These are phyloP conservation scores for Thumatha senex DNA, from an alignment of 2,888 invertebrate species.

Conservation along the genomic window DNA sequence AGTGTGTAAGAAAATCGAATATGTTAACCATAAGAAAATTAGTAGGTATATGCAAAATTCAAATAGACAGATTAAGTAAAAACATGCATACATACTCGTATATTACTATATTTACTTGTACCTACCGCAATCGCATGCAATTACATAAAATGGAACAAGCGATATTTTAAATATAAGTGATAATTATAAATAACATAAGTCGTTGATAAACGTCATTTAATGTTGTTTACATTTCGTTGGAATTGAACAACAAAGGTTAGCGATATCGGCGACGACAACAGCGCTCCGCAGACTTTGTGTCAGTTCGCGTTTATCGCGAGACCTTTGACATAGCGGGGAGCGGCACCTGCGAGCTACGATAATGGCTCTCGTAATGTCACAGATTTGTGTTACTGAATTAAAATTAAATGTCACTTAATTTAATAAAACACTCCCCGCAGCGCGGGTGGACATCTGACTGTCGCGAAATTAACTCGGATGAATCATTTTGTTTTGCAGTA, in stretches of 20 bases:
- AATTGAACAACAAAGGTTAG: conserved; percentile 25
- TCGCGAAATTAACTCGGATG: conserved; percentile 63
- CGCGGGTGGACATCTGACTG: conserved; percentile 55
- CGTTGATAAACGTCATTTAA: conserved; percentile 21
- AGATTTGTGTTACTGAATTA: conserved; percentile 73
- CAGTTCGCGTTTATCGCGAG: conserved; percentile 53
- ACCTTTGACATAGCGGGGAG: conserved; percentile 57
- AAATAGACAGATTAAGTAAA: neutral
- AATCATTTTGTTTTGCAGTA: conserved; percentile 80
- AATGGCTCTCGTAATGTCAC: conserved; percentile 64
- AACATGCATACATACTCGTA: conserved; percentile 2
- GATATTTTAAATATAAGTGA: neutral
- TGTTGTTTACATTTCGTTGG: conserved; percentile 22
- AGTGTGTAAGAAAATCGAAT: too few species aligned
- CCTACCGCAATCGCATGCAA: conserved; percentile 10
- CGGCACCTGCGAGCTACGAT: conserved; percentile 60
- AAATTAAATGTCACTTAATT: conserved; percentile 79
- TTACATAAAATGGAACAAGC: conserved; percentile 28
- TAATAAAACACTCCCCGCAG: conserved; percentile 72
- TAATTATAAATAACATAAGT: conserved; percentile 18
- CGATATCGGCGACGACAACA: conserved; percentile 29
- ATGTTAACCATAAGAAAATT: too few species aligned
- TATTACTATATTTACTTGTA: conserved; percentile 14
- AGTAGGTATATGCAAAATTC: too few species aligned
- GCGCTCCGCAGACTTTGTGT: conserved; percentile 52